Evolutionary conservation across 2,113 vertebrate species (phyloP).

Genomic region (Pachycephala philippinensis): DNA sequence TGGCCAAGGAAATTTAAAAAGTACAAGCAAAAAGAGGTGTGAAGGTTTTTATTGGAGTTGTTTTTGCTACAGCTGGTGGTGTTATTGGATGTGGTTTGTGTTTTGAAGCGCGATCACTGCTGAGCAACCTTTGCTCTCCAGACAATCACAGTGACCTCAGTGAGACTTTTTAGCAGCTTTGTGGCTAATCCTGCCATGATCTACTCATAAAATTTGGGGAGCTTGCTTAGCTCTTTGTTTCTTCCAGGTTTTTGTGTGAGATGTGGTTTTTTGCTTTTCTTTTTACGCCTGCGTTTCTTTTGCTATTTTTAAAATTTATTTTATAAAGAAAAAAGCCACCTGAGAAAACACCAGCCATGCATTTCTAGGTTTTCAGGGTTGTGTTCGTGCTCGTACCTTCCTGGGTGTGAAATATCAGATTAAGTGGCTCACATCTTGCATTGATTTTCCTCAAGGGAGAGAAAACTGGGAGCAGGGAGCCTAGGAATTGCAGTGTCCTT

Average conservation of each 20-base stretch:
- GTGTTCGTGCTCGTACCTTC: background rate
- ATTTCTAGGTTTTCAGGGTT: background rate
- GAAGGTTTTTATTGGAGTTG: background rate
- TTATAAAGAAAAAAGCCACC: background rate
- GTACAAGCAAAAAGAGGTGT: background rate
- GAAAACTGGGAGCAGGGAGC: background rate
- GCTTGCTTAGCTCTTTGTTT: background rate
- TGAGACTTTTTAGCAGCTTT: background rate
- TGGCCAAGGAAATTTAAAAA: background rate
- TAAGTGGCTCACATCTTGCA: background rate
- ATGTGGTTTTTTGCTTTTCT: background rate
- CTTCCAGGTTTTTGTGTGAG: background rate
- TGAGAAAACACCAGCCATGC: background rate
- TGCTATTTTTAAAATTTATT: background rate
- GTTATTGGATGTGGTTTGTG: background rate
- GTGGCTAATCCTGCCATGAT: background rate
- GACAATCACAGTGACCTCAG: background rate
- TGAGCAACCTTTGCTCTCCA: background rate
- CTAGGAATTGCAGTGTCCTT: background rate
- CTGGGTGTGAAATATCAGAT: background rate
- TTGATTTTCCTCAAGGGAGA: conserved; percentile 19
- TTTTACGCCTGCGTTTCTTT: background rate
- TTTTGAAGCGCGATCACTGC: background rate
- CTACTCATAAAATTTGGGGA: background rate
- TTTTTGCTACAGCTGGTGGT: background rate